Evolutionary conservation across 1,140 invertebrate genomes (phyloP), one percentile per base, ranked within the genome.

Genomic region (Orius insidiosus): DNA sequence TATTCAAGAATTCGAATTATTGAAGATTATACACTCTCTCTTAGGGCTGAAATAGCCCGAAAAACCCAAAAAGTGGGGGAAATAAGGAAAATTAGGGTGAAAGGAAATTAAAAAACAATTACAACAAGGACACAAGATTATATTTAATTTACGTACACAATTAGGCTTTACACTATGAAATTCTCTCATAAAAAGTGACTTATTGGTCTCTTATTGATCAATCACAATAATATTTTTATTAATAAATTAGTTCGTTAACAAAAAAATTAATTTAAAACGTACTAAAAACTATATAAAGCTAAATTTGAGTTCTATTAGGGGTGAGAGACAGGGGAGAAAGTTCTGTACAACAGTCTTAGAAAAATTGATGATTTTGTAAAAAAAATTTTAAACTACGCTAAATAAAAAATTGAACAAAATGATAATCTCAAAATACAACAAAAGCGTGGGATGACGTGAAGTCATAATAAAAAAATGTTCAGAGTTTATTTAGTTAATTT

Each of bases 301-400:
- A 24, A 24, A 4, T 24, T 24, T 7, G 24, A 24, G 3, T 24
- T 24, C 24, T 24, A 24, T 24, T 24, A 24, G 24, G 7, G n/a
- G n/a, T n/a, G 24, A 24, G 40, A 42, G 13, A 42, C 16, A 42
- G 18, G 19, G 30, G 40, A 42, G 24, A 41, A 42, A 42, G 40
- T 24, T 42, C 40, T 42, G 19, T 42, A 30, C 19, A 30, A 42
- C 40, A 42, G 40, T 42, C 40, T 42, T 42, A 24, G 40, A 42
- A 42, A 42, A 18, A 24, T n/a, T 42, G 11, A 8, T 18, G n/a
- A 18, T 30, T 42, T 24, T 42, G 19, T 42, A 31, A 7, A 18
- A 24, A 42, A 11, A 24, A 42, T 10, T 19, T 19, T 42, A 19
- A 42, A 42, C 30, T 15, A 24, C 16, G n/a, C 30, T 13, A 15